Conservation (phyloP, 2,888 invertebrate species). For the Philopedon plagiatum region DNA sequence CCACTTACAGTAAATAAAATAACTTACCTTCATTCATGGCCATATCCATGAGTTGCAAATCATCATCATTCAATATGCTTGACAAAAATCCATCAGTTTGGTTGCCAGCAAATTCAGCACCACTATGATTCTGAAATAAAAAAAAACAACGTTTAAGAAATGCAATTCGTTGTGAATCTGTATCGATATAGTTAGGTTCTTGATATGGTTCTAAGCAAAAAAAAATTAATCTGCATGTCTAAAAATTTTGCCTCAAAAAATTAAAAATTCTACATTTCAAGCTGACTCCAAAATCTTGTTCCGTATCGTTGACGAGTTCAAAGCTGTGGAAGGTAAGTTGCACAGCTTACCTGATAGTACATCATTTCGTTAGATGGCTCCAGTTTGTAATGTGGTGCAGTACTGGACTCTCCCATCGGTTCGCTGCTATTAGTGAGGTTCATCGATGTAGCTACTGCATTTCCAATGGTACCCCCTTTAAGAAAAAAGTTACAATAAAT, state of each 20-base stretch:
- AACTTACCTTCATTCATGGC: slow-evolving; percentile 87
- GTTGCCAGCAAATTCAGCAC: slow-evolving; percentile 75
- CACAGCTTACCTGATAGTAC: slow-evolving; percentile 81
- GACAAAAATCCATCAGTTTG: slow-evolving; percentile 90
- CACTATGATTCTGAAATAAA: slow-evolving; percentile 71
- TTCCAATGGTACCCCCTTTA: slow-evolving; percentile 75
- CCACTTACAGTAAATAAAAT: too few species aligned
- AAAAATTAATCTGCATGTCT: too few species aligned
- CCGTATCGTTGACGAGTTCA: too few species aligned
- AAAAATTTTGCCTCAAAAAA: too few species aligned
- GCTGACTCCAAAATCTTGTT: too few species aligned
- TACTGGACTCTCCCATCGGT: slow-evolving; percentile 74
- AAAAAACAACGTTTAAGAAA: neutral
- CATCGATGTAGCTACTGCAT: slow-evolving; percentile 84
- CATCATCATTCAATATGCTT: slow-evolving; percentile 90
- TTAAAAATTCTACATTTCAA: too few species aligned
- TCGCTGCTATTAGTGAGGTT: slow-evolving; percentile 83
- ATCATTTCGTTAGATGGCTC: slow-evolving; percentile 81
- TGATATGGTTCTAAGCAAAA: too few species aligned
- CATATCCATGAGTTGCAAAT: slow-evolving; percentile 93
- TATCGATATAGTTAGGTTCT: too few species aligned
- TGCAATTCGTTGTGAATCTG: neutral
- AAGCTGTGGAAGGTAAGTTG: neutral
- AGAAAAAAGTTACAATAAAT: too few species aligned
- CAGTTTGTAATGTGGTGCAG: slow-evolving; percentile 77